Conservation (phyloP, 2,888 invertebrate species). For the Diaperis boleti region DNA sequence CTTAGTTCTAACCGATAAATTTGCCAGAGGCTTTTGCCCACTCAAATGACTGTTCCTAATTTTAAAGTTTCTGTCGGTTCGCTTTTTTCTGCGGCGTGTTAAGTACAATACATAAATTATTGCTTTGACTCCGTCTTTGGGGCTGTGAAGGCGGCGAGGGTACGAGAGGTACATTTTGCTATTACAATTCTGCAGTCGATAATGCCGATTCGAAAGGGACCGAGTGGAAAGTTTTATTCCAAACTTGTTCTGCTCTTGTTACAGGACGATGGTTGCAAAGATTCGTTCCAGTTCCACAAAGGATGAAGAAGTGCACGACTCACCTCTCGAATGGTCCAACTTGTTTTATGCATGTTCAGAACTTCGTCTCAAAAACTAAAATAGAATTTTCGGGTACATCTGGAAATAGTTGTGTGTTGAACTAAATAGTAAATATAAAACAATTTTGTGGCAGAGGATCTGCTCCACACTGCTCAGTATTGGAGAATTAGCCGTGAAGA, state of each 20-base stretch:
- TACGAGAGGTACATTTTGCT: constrained; percentile 29
- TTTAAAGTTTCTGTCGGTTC: constrained; percentile 47
- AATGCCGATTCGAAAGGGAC: constrained; percentile 28
- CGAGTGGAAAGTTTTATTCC: constrained; percentile 39
- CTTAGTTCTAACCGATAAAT: constrained; percentile 56
- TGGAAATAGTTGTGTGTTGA: no score
- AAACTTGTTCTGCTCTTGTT: constrained; percentile 35
- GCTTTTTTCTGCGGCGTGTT: constrained; percentile 32
- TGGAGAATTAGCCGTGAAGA: no score
- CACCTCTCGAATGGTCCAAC: not conserved
- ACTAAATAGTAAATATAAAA: no score
- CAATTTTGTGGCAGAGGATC: no score
- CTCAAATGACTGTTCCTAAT: constrained; percentile 51
- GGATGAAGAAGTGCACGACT: constrained; percentile 4
- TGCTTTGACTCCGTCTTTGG: constrained; percentile 38
- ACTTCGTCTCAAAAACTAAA: no score
- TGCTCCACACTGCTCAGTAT: no score
- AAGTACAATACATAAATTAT: constrained; percentile 44
- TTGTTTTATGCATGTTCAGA: no score
- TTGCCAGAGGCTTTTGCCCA: constrained; percentile 48
- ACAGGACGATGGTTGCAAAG: constrained; percentile 13
- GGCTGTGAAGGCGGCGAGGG: constrained; percentile 13
- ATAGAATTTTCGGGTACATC: no score
- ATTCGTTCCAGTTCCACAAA: constrained; percentile 12
- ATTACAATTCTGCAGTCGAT: constrained; percentile 35